phyloP scores from a whole-genome alignment of 2,113 vertebrate genomes.

The Heterocephalus glaber region DNA sequence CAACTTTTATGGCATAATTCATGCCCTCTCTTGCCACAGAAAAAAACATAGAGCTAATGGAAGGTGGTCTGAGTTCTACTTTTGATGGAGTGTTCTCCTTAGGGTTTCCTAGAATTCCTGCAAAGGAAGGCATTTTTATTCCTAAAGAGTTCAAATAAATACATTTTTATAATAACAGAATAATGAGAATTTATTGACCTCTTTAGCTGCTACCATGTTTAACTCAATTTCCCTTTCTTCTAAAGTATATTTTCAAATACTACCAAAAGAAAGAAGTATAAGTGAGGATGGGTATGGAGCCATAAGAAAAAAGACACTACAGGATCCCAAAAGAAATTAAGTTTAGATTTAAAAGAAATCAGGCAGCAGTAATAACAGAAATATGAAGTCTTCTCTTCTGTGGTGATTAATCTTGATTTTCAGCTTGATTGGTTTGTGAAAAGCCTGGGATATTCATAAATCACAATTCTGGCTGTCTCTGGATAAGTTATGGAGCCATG shows the following conservation, averaged over 20 bases:
- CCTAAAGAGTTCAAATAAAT: conserved; percentile 20
- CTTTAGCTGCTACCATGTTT: conserved; percentile 1
- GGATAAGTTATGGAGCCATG: background rate
- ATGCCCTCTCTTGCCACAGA: background rate
- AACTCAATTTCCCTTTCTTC: background rate
- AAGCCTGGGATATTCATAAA: background rate
- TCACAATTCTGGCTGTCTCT: background rate
- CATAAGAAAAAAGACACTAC: background rate
- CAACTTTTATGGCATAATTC: background rate
- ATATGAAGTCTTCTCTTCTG: background rate
- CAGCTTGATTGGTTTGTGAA: background rate
- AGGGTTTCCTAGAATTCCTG: background rate
- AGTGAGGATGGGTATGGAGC: background rate
- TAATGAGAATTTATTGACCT: background rate
- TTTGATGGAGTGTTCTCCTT: background rate
- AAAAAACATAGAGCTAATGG: background rate
- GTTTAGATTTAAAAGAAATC: background rate
- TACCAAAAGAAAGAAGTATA: background rate
- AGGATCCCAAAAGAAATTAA: background rate
- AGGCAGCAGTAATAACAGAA: background rate
- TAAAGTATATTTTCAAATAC: background rate
- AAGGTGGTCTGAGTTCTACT: background rate
- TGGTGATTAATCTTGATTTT: background rate
- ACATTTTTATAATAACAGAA: background rate
- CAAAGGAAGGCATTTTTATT: conserved; percentile 46